Evolutionary conservation across 2,888 invertebrate genomes (phyloP), one percentile per base, ranked within the genome.

Genomic region (Pinctada fucata): DNA sequence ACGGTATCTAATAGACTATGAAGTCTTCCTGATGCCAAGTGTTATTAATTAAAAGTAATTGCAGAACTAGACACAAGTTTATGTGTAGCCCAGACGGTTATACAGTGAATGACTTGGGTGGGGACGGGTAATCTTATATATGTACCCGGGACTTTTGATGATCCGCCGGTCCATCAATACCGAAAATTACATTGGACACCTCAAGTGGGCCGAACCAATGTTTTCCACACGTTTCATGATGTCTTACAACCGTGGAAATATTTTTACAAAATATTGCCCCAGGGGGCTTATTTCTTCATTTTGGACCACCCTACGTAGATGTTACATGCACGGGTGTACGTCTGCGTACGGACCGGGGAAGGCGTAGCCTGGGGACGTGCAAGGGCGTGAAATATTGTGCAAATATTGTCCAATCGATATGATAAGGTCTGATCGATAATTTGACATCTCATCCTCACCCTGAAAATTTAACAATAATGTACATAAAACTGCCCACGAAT

Each of bases 71-170:
- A 58, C 58, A 31, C 58, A 58, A 58, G 58, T 6, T 58, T 58
- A 58, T 58, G 8, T 58, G 58, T 58, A 13, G 58, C 13, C 31
- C 58, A 58, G 58, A 58, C 58, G 58, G 58, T 58, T 58, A 58
- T 13, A 58, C 13, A 58, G 31, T 58, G 13, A 58, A 58, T 58
- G 58, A 58, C 58, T 6, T 10, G 13, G 58, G 58, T 10, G 13
- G 6, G 58, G 13, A 6, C 58, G 58, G 13, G 8, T 13, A 58
- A 31, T 63, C 50, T 66, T 66, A 65, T 74, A 74, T 72, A 45
- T 31, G 66, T 66, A 74, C 74, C 74, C 74, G 31, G n/a, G 16
- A 16, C 71, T 66, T 49, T 74, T 74, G 74, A 74, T 74, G 66
- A 49, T 45, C 74, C 74, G 74, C 48, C 50, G 47, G 51, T 66